phyloP scores from a whole-genome alignment of 2,113 vertebrate species.

The Zosterops borbonicus region DNA sequence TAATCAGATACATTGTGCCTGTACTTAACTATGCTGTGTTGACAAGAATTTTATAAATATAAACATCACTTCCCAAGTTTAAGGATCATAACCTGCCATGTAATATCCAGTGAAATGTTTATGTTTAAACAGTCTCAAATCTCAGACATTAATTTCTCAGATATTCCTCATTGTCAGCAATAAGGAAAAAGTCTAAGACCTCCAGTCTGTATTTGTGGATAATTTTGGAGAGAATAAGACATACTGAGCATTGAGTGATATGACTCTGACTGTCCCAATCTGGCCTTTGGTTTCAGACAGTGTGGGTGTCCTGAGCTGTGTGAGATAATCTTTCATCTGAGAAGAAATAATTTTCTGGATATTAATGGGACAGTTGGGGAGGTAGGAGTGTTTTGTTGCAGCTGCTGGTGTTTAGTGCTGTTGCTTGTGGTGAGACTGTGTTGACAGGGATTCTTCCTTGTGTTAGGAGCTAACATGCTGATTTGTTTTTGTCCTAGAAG shows the following conservation, averaged over 20 bases:
- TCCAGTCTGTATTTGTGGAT: not conserved
- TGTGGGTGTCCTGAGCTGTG: not conserved
- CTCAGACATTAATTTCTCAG: not conserved
- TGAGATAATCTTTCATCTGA: not conserved
- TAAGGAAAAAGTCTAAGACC: not conserved
- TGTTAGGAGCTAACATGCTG: not conserved
- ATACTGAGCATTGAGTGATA: not conserved
- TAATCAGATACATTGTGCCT: not conserved
- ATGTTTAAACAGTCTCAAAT: not conserved
- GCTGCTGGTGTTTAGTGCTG: not conserved
- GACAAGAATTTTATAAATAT: too few species aligned
- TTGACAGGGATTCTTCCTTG: not conserved
- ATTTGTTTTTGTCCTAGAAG: not conserved
- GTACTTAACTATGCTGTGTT: not conserved
- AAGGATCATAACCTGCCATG: not conserved
- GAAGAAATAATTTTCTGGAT: not conserved
- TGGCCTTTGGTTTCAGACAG: not conserved
- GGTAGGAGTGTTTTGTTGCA: not conserved
- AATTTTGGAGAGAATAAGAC: not conserved
- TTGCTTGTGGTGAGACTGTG: not conserved
- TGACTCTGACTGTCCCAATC: not conserved
- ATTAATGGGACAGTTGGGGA: not conserved
- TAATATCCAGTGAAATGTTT: not conserved
- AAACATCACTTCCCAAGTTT: not conserved
- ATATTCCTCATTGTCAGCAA: not conserved